Percentiles rank a stretch among this genome's conserved stretches.
Evolutionary conservation across 2,113 vertebrate species (phyloP).

Genomic region (Setophaga kirtlandii): DNA sequence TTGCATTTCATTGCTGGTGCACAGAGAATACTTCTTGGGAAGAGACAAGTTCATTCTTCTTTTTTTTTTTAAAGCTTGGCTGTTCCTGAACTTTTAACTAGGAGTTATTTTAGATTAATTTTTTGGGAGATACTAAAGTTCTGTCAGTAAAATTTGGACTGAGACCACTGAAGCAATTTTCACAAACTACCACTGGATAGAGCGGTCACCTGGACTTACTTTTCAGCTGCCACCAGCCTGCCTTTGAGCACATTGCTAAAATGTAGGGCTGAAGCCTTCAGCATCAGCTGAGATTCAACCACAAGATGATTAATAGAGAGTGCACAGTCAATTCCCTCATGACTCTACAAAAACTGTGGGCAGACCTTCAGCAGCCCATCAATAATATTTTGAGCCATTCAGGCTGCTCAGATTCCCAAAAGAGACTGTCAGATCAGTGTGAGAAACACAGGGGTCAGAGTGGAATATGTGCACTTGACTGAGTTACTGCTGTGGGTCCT

Average conservation of each 20-base stretch:
- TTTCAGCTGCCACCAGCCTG: neutral
- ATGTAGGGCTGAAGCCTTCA: neutral
- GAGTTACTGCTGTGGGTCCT: neutral
- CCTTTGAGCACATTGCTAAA: neutral
- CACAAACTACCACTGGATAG: neutral
- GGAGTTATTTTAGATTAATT: neutral
- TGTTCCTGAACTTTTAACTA: neutral
- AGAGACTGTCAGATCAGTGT: neutral
- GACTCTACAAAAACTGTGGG: neutral
- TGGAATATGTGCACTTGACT: neutral
- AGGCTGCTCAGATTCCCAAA: neutral
- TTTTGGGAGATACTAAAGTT: neutral
- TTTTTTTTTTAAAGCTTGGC: neutral
- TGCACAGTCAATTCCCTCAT: neutral
- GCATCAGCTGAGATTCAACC: neutral
- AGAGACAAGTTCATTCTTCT: neutral
- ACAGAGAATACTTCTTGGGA: neutral
- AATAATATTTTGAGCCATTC: neutral
- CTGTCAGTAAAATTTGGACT: neutral
- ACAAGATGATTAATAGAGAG: neutral
- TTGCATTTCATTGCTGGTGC: neutral
- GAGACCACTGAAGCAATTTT: neutral
- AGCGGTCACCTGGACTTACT: neutral
- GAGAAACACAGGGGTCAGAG: neutral
- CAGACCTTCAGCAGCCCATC: neutral